Evolutionary conservation across 2,888 invertebrate genomes (phyloP), one percentile per base, ranked within the genome.

Genomic region (Balanococcus diminutus): DNA sequence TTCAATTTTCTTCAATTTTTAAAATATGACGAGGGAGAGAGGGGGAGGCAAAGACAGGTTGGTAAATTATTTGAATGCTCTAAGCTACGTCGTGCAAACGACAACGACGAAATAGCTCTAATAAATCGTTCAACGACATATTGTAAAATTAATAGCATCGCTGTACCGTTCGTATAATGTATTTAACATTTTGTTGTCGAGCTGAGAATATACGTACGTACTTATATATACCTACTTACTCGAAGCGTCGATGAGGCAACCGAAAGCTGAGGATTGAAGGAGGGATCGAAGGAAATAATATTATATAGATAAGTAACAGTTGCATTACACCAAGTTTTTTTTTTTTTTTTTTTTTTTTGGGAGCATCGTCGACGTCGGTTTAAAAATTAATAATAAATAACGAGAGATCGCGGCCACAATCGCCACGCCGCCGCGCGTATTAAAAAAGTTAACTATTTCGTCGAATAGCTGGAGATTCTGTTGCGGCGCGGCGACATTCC

Each of bases 321-420:
- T 72, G 72, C 31, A 72, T 72, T 72, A 72, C 72, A 14, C 72
- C 31, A 72, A 31, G 31, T 72, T 31, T 31, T 56, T n/a, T n/a
- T n/a, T n/a, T n/a, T n/a, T n/a, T n/a, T n/a, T n/a, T 39, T 39
- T 39, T n/a, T 4, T 56, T 56, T 42, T 16, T 42, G 9, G 6
- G 14, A 42, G 42, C 1, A 16, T 14, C 3, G 3, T 42, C 36
- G 42, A 42, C 9, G 3, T 42, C 42, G 42, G 42, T 42, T 16
- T n/a, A n/a, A 31, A 72, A 72, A 72, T 72, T 72, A 72, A 72
- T 72, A 72, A 72, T 72, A 31, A 72, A 72, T 72, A 72, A 72
- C 72, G 72, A 72, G 72, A 72, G 31, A 31, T 28, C 6, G 28
- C n/a, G n/a, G n/a, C n/a, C n/a, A n/a, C n/a, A n/a, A n/a, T n/a